Base-by-base conservation (phyloP, 2,113 vertebrate species). In the Struthidea cinerea region DNA sequence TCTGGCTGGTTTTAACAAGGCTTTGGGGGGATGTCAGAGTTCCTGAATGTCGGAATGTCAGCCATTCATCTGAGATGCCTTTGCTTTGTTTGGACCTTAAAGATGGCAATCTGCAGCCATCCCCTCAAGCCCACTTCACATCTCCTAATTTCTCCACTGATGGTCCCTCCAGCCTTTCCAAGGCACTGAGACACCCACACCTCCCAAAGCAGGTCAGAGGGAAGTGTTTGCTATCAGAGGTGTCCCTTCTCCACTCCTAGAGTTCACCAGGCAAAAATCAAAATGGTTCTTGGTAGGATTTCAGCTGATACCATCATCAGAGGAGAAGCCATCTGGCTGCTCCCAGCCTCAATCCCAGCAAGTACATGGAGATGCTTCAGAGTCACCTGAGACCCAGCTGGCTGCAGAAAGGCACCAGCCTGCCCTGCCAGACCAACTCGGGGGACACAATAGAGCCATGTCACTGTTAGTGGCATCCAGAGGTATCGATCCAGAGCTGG, bases 401-500 rank as follows among this genome's bases (percentile, higher is more conserved):
- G n/a, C 12, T 71, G 23, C 50, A 64, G 69, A 63, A 76, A 81
- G 33, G 7, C 60, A 74, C 15, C 50, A 44, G 32, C 41, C 24
- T 47, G 20, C 27, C 41, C 64, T 73, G 30, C 39, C 60, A 47
- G 35, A 69, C 27, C 2, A 1, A 5, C 23, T 55, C 32, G n/a
- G 14, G n/a, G n/a, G 39, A 68, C 52, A 83, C 56, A 47, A 16
- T 0, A 5, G 19, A 35, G 27, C 24, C 7, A 1, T 10, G 13
- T 50, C 60, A 56, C 44, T 4, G 3, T 53, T 22, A 63, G 39
- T 2, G 2, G 27, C 44, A 74, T 28, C 41, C 74, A 60, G 39
- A 73, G 8, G 47, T 23, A 41, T 22, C 0, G 0, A 46, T 17
- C 19, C 0, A 0, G 59, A 78, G n/a, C 60, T 56, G 27, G 27